phyloP scores from a whole-genome alignment of 2,888 invertebrate genomes.

The Trichacis sp. region DNA sequence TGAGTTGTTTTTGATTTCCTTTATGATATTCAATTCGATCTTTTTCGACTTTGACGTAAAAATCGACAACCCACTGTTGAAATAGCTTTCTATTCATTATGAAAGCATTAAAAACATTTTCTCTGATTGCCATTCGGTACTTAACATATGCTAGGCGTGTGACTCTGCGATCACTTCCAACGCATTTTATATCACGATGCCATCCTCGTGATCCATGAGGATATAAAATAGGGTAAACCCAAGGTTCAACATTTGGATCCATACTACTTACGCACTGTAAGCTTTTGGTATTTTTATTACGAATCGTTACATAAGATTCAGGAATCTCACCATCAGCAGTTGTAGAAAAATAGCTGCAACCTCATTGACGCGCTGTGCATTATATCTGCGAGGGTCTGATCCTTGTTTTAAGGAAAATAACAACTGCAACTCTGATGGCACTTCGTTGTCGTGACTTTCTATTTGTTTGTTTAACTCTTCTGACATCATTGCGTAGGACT shows the following conservation, averaged over 20 bases:
- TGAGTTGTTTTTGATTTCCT: conserved; percentile 6
- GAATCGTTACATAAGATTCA: conserved; percentile 37
- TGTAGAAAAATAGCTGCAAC: conserved; percentile 42
- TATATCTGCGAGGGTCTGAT: conserved; percentile 30
- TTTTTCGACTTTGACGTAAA: too few relatives aligned
- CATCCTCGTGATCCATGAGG: conserved; percentile 31
- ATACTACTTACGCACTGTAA: too few relatives aligned
- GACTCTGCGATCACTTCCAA: conserved; percentile 9
- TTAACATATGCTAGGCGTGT: conserved; percentile 12
- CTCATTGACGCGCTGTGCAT: conserved; percentile 42
- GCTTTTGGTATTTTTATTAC: conserved; percentile 29
- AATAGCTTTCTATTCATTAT: too few relatives aligned
- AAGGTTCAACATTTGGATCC: too few relatives aligned
- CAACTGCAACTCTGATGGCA: conserved; percentile 24
- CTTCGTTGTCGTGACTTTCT: too few relatives aligned
- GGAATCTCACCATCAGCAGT: conserved; percentile 46
- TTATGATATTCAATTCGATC: too few relatives aligned
- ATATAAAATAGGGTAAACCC: conserved; percentile 37
- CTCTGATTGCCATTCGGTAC: conserved; percentile 9
- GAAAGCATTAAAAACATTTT: conserved; percentile 21
- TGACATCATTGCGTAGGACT: conserved; percentile 42
- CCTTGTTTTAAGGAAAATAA: conserved; percentile 41
- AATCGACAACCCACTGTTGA: too few relatives aligned
- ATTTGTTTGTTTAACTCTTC: conserved; percentile 29
- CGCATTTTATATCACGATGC: conserved; percentile 17